phyloP scores from a whole-genome alignment of 1,140 invertebrate species.

The Cotesia glomerata region DNA sequence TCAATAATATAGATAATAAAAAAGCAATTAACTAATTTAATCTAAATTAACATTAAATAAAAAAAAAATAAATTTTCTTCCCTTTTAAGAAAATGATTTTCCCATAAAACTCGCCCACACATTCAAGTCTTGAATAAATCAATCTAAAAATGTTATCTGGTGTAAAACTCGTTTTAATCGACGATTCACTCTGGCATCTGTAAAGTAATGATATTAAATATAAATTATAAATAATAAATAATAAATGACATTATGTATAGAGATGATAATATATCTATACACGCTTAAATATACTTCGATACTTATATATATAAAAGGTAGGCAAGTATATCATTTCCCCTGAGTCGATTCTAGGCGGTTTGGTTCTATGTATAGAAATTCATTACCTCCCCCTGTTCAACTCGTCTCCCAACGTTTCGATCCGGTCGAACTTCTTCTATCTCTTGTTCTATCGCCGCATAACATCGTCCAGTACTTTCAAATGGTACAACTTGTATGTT shows the following conservation, averaged over 20 bases:
- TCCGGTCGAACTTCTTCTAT: constrained; percentile 23
- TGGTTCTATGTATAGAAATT: constrained; percentile 34
- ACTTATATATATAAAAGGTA: neutral
- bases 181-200: constrained; percentile 32
- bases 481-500: neutral
- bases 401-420: constrained; percentile 15
- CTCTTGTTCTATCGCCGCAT: constrained; percentile 19
- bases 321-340: constrained; percentile 40
- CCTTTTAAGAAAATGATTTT: too few species aligned
- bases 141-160: constrained; percentile 26
- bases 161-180: constrained; percentile 39
- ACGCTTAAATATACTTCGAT: neutral
- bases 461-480: constrained; percentile 16
- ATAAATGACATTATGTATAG: neutral
- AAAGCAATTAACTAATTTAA: too few species aligned
- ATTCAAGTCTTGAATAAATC: constrained; percentile 17
- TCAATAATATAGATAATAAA: too few species aligned
- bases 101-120: constrained; percentile 1
- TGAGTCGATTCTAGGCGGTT: constrained; percentile 37
- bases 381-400: constrained; percentile 18
- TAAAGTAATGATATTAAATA: too few species aligned
- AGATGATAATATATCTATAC: neutral
- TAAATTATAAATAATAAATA: neutral
- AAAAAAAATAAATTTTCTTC: too few species aligned
- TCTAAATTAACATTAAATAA: too few species aligned